Percentiles rank a stretch among this genome's conserved stretches.
Evolutionary conservation across 2,113 vertebrate genomes (phyloP).

Genomic region (Tapirus terrestris): DNA sequence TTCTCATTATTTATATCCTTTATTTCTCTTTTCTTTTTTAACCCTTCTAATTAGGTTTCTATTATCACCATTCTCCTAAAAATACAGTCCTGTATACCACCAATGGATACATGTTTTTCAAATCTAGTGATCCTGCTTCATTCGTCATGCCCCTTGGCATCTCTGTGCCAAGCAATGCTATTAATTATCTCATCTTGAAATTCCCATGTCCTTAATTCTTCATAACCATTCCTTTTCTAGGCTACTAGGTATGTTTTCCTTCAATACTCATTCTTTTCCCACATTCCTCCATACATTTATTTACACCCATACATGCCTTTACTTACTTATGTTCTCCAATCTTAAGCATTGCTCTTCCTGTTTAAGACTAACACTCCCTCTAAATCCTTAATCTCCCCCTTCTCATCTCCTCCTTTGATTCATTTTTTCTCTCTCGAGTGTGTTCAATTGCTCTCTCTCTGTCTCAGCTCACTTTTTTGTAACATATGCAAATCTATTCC

Average conservation of each 20-base stretch:
- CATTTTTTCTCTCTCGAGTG: not conserved
- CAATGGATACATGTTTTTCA: not conserved
- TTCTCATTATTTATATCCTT: not conserved
- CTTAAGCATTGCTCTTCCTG: not conserved
- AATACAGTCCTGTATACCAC: not conserved
- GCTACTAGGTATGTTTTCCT: not conserved
- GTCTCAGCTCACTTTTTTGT: not conserved
- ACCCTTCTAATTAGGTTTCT: not conserved
- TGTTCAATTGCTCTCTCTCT: not conserved
- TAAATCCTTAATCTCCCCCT: not conserved
- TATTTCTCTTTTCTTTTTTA: not conserved
- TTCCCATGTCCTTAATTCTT: not conserved
- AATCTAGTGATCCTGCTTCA: not conserved
- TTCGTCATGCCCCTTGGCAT: not conserved
- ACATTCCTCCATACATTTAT: not conserved
- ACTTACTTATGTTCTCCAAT: not conserved
- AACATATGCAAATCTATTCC: not conserved
- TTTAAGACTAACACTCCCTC: not conserved
- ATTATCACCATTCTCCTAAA: constrained; percentile 12
- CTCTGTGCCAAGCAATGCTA: not conserved
- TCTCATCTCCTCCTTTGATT: not conserved
- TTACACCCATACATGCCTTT: not conserved
- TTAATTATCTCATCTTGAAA: not conserved
- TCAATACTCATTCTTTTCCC: not conserved
- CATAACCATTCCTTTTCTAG: not conserved